These are phyloP conservation scores for Cladopsammia gracilis DNA, from an alignment of 64 coral and sea anemone genomes.

Conservation along the genomic window DNA sequence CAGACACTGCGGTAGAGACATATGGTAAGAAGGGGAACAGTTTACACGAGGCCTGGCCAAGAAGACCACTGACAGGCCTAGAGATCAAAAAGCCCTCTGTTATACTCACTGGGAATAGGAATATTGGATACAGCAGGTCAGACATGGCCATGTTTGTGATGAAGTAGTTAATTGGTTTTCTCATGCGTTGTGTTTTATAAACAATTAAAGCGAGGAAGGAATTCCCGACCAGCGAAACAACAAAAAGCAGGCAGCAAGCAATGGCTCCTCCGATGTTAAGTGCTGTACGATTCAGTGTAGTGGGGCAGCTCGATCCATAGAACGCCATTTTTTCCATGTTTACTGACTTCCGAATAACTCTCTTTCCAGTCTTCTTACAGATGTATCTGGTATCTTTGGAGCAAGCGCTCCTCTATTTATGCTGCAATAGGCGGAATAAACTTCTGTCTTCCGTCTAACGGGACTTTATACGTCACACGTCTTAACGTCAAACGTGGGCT, in stretches of 20 bases:
- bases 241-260: background rate
- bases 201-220: conserved; percentile 19
- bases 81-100: background rate
- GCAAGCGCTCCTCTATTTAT: too few species aligned
- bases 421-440: too few species aligned
- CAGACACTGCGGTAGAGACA: conserved; percentile 17
- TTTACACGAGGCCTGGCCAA: conserved; percentile 42
- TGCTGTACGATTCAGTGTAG: too few species aligned
- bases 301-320: too few species aligned
- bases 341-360: too few species aligned
- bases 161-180: conserved; percentile 52
- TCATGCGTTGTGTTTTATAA: background rate
- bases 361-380: too few species aligned
- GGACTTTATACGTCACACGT: too few species aligned
- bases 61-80: conserved; percentile 7
- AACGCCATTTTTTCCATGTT: too few species aligned
- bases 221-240: conserved; percentile 21
- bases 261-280: background rate
- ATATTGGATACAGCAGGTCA: conserved; percentile 12
- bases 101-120: background rate
- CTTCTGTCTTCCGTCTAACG: too few species aligned
- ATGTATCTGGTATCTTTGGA: too few species aligned
- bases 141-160: conserved; percentile 66
- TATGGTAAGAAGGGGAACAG: conserved; percentile 1
- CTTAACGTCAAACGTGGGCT: too few species aligned